Base-by-base conservation (phyloP, 2,797 vertebrate species). In the Sarcoramphus papa region DNA sequence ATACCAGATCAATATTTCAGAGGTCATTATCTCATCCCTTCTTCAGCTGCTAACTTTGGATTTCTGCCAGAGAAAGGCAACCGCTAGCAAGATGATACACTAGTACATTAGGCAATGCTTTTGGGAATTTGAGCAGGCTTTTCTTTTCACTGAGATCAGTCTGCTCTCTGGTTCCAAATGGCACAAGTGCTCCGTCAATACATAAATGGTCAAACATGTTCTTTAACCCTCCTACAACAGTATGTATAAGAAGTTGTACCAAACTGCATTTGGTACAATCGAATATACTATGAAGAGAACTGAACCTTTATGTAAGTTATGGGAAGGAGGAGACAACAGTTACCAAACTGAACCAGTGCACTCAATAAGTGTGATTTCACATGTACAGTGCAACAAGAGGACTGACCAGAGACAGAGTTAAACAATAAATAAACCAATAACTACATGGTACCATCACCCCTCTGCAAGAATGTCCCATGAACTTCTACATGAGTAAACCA, bases 11-110 rank as follows among this genome's bases (percentile, higher is more conserved):
- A 96, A 78, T 95, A 97, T 97, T 98, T 97, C 95, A 85, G 94
- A 97, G 94, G 92, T 95, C 85, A 97, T 98, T 98, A 98, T 92
- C 91, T 98, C 98, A 98, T 88, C 90, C 33, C 88, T 92, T 35
- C 88, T 95, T 91, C 88, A 89, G 97, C 94, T 97, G 97, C 97
- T 97, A 93, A 90, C 83, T 95, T 91, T 95, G 95, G 94, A 63
- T 67, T 79, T 84, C 87, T 95, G 97, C 97, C 95, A 97, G 83
- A 91, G 90, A 93, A 93, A 91, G 93, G 91, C 79, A 92, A 59
- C 90, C 88, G 2, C 83, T 60, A 85, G 97, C 72, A 96, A 95
- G 83, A 62, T 65, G 96, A 96, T 95, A 92, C 54, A 67, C 68
- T 21, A 74, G 87, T 84, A 90, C 53, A 73, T 93, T 79, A 75